Conservation (phyloP, 2,888 invertebrate species). For the Apotomis turbidana region DNA sequence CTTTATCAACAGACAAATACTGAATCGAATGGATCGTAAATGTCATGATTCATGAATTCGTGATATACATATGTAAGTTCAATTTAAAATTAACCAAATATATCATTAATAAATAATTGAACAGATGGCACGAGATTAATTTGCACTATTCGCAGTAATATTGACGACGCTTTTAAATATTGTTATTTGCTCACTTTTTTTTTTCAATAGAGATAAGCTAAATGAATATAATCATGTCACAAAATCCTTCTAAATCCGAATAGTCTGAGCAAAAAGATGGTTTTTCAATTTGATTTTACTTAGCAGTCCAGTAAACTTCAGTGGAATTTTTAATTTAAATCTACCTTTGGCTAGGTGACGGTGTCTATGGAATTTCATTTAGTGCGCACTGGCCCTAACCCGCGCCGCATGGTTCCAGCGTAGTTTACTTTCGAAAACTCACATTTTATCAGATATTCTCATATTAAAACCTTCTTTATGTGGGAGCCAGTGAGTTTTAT, state of each 20-base stretch:
- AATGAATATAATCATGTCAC: background rate
- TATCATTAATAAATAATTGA: background rate
- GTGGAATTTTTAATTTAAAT: constrained; percentile 39
- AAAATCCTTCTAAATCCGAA: background rate
- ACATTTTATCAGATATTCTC: background rate
- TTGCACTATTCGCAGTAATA: background rate
- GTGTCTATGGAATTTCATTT: constrained; percentile 51
- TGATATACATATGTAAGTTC: no score
- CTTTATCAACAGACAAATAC: no score
- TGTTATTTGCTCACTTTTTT: background rate
- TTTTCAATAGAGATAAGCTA: constrained; percentile 6
- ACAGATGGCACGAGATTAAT: background rate
- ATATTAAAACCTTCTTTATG: background rate
- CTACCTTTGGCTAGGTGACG: constrained; percentile 28
- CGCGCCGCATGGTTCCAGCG: constrained; percentile 50
- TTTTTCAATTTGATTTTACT: constrained; percentile 45
- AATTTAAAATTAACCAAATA: background rate
- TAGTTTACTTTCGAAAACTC: background rate
- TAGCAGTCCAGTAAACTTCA: constrained; percentile 2
- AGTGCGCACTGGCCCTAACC: constrained; percentile 50
- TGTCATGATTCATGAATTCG: no score
- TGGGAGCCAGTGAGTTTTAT: background rate
- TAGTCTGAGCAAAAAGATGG: constrained; percentile 23
- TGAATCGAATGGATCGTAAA: no score
- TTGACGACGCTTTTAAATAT: background rate